phyloP scores from a whole-genome alignment of 2,113 vertebrate species.

The Stictonetta naevosa region DNA sequence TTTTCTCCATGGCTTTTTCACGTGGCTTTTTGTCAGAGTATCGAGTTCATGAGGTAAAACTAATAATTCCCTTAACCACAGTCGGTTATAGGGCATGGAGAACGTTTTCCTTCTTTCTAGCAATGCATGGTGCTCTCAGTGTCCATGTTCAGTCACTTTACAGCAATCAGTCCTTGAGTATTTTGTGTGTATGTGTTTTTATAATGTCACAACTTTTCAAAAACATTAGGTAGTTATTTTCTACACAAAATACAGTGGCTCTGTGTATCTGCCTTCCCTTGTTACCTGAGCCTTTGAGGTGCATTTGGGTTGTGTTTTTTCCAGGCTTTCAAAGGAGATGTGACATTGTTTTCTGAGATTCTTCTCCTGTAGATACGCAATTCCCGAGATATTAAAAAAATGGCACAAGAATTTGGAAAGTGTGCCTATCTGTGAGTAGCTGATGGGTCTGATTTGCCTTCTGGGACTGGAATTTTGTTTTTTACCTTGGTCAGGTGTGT shows the following conservation, averaged over 20 bases:
- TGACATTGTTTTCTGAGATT: neutral
- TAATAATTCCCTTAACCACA: neutral
- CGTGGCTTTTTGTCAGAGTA: neutral
- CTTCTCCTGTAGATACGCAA: neutral
- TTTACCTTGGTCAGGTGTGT: neutral
- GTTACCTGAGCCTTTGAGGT: neutral
- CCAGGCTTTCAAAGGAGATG: neutral
- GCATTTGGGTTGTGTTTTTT: neutral
- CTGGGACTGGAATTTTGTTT: neutral
- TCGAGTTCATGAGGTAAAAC: neutral
- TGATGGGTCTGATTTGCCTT: neutral
- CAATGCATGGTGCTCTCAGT: accelerated
- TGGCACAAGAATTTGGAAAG: neutral
- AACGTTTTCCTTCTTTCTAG: neutral
- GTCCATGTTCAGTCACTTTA: accelerated
- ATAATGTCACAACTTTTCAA: neutral
- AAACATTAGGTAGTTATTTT: neutral
- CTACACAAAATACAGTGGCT: neutral
- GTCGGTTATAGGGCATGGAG: neutral
- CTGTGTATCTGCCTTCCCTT: neutral
- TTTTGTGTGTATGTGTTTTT: neutral
- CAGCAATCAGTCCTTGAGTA: neutral
- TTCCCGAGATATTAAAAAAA: neutral
- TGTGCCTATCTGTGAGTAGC: neutral
- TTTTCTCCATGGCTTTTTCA: neutral